Evolutionary conservation across 1,140 invertebrate species (phyloP).

Genomic region (Condylostylus longicornis): DNA sequence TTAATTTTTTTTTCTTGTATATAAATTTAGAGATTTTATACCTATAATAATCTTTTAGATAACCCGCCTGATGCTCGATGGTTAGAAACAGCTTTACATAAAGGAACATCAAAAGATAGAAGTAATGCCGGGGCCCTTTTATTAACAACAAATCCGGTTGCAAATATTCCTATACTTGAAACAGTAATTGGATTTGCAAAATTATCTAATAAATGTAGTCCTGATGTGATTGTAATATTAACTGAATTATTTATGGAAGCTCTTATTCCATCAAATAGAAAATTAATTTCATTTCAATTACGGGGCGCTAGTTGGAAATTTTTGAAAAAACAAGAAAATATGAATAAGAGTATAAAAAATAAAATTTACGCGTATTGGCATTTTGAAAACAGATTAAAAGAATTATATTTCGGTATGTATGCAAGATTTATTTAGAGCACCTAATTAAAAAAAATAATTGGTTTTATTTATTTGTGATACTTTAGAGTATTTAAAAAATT

Average conservation of each 20-base stretch:
- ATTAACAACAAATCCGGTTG: conserved; percentile 60
- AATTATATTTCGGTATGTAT: conserved; percentile 38
- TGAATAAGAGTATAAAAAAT: conserved; percentile 33
- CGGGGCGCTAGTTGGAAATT: conserved; percentile 35
- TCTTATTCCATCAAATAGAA: conserved; percentile 47
- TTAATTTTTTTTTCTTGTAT: no score
- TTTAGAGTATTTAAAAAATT: conserved; percentile 24
- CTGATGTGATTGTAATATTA: conserved; percentile 46
- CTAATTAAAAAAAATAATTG: not conserved
- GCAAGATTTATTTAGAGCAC: not conserved
- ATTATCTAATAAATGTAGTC: conserved; percentile 50
- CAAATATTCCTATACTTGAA: conserved; percentile 47
- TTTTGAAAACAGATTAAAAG: conserved; percentile 61
- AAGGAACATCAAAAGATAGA: conserved; percentile 60
- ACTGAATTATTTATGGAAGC: conserved; percentile 55
- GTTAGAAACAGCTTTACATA: conserved; percentile 53
- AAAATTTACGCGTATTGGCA: conserved; percentile 40
- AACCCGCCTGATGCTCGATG: conserved; percentile 36
- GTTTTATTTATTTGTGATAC: no score
- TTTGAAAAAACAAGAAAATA: conserved; percentile 18
- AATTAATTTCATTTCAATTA: conserved; percentile 48
- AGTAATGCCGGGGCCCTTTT: conserved; percentile 58
- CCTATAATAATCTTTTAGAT: no score
- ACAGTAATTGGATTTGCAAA: conserved; percentile 52
- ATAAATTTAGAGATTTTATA: no score